Evolutionary conservation across 2,797 vertebrate genomes (phyloP).

Genomic region (Onychomys leucogaster): DNA sequence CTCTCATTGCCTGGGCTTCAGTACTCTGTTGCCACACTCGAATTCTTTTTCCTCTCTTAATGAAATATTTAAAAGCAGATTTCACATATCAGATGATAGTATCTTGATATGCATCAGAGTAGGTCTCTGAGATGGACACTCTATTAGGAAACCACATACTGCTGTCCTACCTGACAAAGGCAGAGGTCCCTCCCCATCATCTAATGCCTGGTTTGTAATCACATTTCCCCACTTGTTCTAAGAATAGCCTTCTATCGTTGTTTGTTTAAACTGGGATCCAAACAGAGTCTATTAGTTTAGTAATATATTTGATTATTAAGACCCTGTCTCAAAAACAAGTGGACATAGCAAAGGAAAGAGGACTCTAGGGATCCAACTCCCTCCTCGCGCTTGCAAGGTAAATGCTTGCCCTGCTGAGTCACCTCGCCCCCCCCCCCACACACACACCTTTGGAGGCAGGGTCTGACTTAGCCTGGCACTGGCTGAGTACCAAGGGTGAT

Average conservation of each 20-base stretch:
- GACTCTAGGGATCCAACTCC: not conserved
- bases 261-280: slow-evolving; percentile 21
- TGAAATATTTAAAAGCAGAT: slow-evolving; percentile 26
- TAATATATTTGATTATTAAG: not conserved
- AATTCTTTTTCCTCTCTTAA: not conserved
- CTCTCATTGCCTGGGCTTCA: not conserved
- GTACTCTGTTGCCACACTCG: not conserved
- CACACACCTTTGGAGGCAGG: not conserved
- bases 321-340: not conserved
- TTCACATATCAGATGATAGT: not conserved
- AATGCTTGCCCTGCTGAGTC: not conserved
- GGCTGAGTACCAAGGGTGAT: not conserved
- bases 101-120: not conserved
- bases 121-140: not conserved
- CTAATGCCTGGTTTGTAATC: not conserved
- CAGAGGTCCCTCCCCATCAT: not conserved
- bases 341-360: not conserved
- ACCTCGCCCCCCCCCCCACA: not conserved
- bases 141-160: not conserved
- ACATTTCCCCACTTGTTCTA: not conserved
- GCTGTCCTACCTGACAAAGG: not conserved
- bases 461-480: not conserved
- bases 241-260: not conserved
- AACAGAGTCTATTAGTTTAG: not conserved
- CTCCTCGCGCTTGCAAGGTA: not conserved